A percentile compares a stretch with the other conserved stretches of the same genome.
phyloP scores from a whole-genome alignment of 2,888 invertebrate species.

The Boloria euphrosyne region DNA sequence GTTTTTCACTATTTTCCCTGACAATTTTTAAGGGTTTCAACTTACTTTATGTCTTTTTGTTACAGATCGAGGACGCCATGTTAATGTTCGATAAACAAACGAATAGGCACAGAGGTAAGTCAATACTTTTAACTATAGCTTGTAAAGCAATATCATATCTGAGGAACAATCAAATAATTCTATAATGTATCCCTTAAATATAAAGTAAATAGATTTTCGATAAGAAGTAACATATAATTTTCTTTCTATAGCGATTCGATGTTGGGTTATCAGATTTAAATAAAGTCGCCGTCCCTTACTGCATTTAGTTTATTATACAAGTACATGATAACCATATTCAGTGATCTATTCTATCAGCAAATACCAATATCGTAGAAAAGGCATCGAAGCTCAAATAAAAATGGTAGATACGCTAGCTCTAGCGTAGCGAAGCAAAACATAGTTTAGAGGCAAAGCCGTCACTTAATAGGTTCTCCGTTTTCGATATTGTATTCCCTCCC shows the following conservation, averaged over 20 bases:
- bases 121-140: slow-evolving; percentile 2
- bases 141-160: too few species aligned
- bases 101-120: slow-evolving; percentile 99
- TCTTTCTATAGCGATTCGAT: too few species aligned
- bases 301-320: not conserved
- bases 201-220: too few species aligned
- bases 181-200: too few species aligned
- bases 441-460: slow-evolving; percentile 68
- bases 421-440: slow-evolving; percentile 65
- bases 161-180: too few species aligned
- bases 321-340: slow-evolving; percentile 46
- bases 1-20: slow-evolving; percentile 70
- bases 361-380: slow-evolving; percentile 50
- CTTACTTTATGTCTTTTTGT: slow-evolving; percentile 75
- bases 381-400: slow-evolving; percentile 58
- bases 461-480: slow-evolving; percentile 78
- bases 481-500: slow-evolving; percentile 72
- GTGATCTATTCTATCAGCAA: slow-evolving; percentile 49
- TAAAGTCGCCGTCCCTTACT: not conserved
- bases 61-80: slow-evolving; percentile 99
- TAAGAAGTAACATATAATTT: too few species aligned
- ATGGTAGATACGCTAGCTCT: slow-evolving; percentile 54
- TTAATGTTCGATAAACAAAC: slow-evolving; percentile 99
- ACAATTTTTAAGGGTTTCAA: slow-evolving; percentile 62
- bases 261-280: not conserved